Percentiles rank a stretch among this genome's conserved stretches.
phyloP scores from a whole-genome alignment of 2,797 vertebrate species.

The Sebastolobus altivelis region DNA sequence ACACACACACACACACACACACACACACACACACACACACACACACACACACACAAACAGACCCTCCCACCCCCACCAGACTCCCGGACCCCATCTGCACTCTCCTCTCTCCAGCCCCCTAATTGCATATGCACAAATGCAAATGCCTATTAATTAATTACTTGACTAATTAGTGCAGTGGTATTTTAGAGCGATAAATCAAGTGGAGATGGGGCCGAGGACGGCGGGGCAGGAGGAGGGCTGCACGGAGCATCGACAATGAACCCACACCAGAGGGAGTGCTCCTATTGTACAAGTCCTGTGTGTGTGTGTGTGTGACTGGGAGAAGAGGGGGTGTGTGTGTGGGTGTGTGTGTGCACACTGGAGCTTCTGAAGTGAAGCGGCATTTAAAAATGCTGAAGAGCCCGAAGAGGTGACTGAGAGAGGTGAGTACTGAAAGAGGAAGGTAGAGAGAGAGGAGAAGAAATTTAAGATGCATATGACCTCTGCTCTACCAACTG shows the following conservation, averaged over 20 bases:
- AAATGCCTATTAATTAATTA: slow-evolving; percentile 99
- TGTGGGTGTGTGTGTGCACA: slow-evolving; percentile 34
- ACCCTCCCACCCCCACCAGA: slow-evolving; percentile 60
- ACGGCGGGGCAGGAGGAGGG: slow-evolving; percentile 71
- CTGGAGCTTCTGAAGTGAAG: slow-evolving; percentile 48
- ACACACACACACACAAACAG: slow-evolving; percentile 30
- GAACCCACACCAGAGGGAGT: slow-evolving; percentile 71
- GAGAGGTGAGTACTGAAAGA: slow-evolving; percentile 25
- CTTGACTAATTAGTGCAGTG: slow-evolving; percentile 99
- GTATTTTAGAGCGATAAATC: slow-evolving; percentile 99
- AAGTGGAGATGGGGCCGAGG: slow-evolving; percentile 92
- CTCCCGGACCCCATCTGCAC: slow-evolving; percentile 92
- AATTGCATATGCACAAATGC: slow-evolving; percentile 99
- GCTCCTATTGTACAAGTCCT: slow-evolving; percentile 52
- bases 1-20: slow-evolving; percentile 35
- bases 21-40: slow-evolving; percentile 12
- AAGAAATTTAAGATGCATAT: slow-evolving; percentile 43
- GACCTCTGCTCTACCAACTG: slow-evolving; percentile 70
- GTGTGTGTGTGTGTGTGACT: slow-evolving; percentile 41
- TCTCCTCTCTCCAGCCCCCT: slow-evolving; percentile 95
- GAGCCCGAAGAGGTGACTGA: slow-evolving; percentile 35
- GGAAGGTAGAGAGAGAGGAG: neutral
- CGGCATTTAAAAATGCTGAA: slow-evolving; percentile 27
- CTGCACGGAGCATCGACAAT: slow-evolving; percentile 69
- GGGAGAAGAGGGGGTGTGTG: slow-evolving; percentile 31